A percentile compares a stretch with the other conserved stretches of the same genome.
Evolutionary conservation across 2,113 vertebrate genomes (phyloP).

Genomic region (Protobothrops flavoviridis): DNA sequence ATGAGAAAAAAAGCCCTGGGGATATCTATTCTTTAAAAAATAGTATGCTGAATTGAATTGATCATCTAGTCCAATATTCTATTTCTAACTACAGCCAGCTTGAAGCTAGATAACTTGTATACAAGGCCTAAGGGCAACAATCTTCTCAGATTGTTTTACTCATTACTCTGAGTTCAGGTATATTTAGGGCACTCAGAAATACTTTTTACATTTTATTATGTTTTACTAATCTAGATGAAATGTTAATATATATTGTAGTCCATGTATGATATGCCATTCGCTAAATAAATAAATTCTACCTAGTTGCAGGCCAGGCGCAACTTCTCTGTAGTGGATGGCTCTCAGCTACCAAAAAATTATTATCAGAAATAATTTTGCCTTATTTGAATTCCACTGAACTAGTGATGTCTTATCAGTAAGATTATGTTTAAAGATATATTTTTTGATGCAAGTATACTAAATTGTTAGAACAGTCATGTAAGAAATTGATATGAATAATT

Average conservation of each 20-base stretch:
- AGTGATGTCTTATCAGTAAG: neutral
- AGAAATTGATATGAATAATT: neutral
- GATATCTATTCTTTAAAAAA: neutral
- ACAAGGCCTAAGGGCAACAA: neutral
- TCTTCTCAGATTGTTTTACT: neutral
- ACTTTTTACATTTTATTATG: no score
- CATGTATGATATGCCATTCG: no score
- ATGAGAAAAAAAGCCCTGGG: no score
- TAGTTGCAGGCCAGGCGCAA: no score
- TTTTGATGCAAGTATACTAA: neutral
- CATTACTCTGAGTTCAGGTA: neutral
- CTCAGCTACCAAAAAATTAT: neutral
- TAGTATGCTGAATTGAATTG: neutral
- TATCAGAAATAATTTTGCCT: neutral
- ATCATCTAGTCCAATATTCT: neutral
- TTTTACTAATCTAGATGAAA: no score
- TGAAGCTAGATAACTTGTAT: neutral
- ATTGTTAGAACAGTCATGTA: neutral
- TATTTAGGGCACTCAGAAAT: neutral
- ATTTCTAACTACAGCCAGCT: neutral
- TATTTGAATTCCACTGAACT: neutral
- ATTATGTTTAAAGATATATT: neutral
- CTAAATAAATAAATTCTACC: no score
- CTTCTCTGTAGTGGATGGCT: neutral
- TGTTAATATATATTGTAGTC: no score